A percentile compares a stretch with the other conserved stretches of the same genome.
These are phyloP conservation scores for Semotilus atromaculatus DNA, from an alignment of 2,797 vertebrate species.

Conservation along the genomic window DNA sequence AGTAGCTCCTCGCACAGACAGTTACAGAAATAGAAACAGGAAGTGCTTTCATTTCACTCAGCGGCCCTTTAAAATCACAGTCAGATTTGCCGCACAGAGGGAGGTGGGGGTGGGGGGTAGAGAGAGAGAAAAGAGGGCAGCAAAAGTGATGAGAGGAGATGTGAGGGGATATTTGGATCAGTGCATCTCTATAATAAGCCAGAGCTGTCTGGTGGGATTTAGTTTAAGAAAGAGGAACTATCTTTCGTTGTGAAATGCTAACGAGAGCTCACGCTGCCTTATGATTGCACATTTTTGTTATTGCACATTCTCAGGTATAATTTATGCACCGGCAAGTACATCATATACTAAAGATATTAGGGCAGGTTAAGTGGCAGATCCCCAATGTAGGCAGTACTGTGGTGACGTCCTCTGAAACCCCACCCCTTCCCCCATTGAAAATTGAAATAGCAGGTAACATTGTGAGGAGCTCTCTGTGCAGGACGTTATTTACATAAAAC, in stretches of 20 bases:
- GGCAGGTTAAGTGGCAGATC: background rate
- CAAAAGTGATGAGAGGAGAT: constrained; percentile 45
- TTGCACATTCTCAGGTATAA: constrained; percentile 23
- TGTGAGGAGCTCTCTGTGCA: too few relatives aligned
- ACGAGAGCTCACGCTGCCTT: constrained; percentile 33
- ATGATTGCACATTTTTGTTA: constrained; percentile 42
- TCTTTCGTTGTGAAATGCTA: constrained; percentile 47
- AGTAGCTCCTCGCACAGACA: constrained; percentile 59
- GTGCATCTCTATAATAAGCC: constrained; percentile 60
- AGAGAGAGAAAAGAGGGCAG: constrained; percentile 40
- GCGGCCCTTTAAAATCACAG: constrained; percentile 63
- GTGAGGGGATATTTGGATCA: constrained; percentile 57
- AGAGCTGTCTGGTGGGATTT: constrained; percentile 53
- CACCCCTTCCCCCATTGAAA: background rate
- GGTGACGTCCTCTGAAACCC: background rate
- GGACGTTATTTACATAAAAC: too few relatives aligned
- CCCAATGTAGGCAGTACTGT: background rate
- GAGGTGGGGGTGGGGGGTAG: constrained; percentile 29
- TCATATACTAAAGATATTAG: background rate
- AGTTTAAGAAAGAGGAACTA: constrained; percentile 56
- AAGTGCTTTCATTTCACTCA: constrained; percentile 61
- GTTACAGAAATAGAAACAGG: constrained; percentile 64
- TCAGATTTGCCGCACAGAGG: constrained; percentile 52
- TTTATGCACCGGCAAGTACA: constrained; percentile 8
- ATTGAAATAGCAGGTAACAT: background rate